These are phyloP conservation scores for Poecilia gillii DNA, from an alignment of 2,797 vertebrate species.

Conservation along the genomic window DNA sequence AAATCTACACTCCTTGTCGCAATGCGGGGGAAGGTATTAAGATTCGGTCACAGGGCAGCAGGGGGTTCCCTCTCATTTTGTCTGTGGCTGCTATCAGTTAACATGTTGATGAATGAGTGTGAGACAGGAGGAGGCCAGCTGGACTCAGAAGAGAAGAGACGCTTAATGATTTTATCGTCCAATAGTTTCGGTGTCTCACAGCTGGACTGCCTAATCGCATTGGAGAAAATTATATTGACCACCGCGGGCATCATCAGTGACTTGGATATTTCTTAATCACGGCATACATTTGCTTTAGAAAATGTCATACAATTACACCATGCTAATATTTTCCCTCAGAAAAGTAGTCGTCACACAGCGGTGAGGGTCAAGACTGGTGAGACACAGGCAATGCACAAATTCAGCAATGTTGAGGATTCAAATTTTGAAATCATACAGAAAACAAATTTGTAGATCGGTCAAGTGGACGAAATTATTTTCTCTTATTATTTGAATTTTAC, in stretches of 20 bases:
- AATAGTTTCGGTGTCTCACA: slow-evolving; percentile 12
- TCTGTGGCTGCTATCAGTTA: slow-evolving; percentile 58
- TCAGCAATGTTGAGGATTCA: neutral
- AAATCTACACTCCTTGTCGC: neutral
- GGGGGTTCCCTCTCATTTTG: slow-evolving; percentile 17
- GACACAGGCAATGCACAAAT: neutral
- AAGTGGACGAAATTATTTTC: neutral
- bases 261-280: neutral
- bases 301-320: neutral
- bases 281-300: neutral
- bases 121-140: slow-evolving; percentile 44
- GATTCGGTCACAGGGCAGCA: neutral
- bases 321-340: neutral
- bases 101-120: slow-evolving; percentile 56
- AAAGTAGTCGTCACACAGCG: neutral
- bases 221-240: slow-evolving; percentile 47
- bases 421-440: neutral
- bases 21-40: neutral
- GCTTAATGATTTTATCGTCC: slow-evolving; percentile 32
- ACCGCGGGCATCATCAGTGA: slow-evolving; percentile 11
- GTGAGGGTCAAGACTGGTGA: too few relatives aligned
- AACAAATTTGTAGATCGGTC: neutral
- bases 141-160: slow-evolving; percentile 20
- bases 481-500: neutral
- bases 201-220: slow-evolving; percentile 17